Base-by-base conservation (phyloP, 2,888 invertebrate species). In the Acrobasis consociella region DNA sequence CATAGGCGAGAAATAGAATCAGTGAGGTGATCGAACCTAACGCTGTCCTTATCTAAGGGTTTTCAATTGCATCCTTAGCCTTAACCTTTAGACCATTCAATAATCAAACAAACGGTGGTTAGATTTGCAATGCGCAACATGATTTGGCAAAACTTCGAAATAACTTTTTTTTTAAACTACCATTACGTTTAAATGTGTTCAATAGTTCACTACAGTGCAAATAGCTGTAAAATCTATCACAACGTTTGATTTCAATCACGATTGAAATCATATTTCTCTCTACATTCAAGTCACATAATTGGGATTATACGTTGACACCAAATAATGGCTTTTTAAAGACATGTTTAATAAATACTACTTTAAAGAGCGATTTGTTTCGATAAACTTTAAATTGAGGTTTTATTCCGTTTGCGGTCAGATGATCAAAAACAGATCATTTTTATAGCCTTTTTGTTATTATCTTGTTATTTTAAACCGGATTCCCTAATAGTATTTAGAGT, bases 321-420 rank as follows among this genome's bases (percentile, higher is more conserved):
- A 37, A 37, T 52, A 52, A 52, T 52, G 52, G 3, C 3, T 13
- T 52, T 52, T 52, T 52, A 52, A 52, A 52, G 52, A 52, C 37
- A 31, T 52, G 52, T 5, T 37, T n/a, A 52, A 52, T 52, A 52
- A 52, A 13, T 52, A 51, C 22, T 17, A 51, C 17, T 51, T 37
- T 52, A 13, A 31, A 3, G 11, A 52, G 10, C 52, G 31, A 52
- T n/a, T 46, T 3, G 22, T 17, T 52, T 31, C n/a, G 13, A 31
- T 52, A 52, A 37, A 52, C 5, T 52, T 31, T n/a, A 22, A 31
- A 31, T 52, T 31, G n/a, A 52, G 50, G 52, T 52, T 52, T 31
- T 52, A 52, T 52, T 52, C 52, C 52, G 22, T 37, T 52, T 31
- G 52, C 31, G 52, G 31, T 52, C 11, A 52, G 52, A 52, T 52